A percentile compares a stretch with the other conserved stretches of the same genome.
phyloP scores from a whole-genome alignment of 2,797 vertebrate genomes.

The Labeo calbasu region DNA sequence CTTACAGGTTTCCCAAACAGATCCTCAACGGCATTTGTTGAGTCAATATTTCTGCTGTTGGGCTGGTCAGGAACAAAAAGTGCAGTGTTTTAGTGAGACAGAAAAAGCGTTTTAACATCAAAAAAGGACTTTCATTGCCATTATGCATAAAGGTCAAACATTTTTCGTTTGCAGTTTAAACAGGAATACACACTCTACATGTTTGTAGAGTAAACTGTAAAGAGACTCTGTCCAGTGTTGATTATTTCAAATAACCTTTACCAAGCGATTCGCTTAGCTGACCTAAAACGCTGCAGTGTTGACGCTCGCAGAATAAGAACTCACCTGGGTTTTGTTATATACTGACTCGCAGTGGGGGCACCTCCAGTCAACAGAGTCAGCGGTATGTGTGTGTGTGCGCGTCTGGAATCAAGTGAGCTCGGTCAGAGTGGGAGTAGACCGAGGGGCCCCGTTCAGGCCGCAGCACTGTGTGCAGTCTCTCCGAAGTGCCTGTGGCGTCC shows the following conservation, averaged over 20 bases:
- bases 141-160: background rate
- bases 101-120: background rate
- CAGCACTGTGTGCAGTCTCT: conserved; percentile 51
- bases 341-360: background rate
- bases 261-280: background rate
- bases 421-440: conserved; percentile 32
- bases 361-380: conserved; percentile 18
- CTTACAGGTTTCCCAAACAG: background rate
- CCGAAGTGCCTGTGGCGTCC: conserved; percentile 59
- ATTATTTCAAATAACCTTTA: conserved; percentile 1
- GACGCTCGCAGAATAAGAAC: background rate
- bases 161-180: background rate
- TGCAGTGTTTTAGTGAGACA: background rate
- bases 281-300: background rate
- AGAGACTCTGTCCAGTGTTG: background rate
- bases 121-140: background rate
- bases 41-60: background rate
- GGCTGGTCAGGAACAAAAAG: background rate
- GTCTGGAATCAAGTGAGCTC: background rate
- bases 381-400: conserved; percentile 4
- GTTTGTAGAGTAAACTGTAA: background rate
- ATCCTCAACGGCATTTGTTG: background rate
- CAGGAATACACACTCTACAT: background rate
- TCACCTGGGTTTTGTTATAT: conserved; percentile 43
- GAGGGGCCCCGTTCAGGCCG: conserved; percentile 48